Conservation (phyloP, 2,888 invertebrate genomes). For the Boloria selene region DNA sequence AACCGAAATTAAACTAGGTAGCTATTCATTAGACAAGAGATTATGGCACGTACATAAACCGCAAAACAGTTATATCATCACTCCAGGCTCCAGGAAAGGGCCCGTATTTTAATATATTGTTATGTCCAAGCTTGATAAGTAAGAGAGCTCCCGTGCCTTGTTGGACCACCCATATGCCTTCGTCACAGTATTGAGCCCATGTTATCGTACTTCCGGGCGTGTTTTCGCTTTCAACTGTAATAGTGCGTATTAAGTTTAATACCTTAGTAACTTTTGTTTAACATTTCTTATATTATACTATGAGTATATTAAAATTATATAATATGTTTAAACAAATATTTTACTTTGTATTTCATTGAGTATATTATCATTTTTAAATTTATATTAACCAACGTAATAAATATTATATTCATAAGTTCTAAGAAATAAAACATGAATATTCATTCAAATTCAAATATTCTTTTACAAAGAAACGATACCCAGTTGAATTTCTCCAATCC, state of each 20-base stretch:
- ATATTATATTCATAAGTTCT: no score
- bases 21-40: neutral
- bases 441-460: neutral
- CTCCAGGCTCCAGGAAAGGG: conserved; percentile 71
- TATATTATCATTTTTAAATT: no score
- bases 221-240: conserved; percentile 67
- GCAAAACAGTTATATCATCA: conserved; percentile 62
- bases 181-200: conserved; percentile 69
- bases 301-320: no score
- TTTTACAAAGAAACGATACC: conserved; percentile 62
- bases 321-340: no score
- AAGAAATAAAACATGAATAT: no score
- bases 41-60: conserved; percentile 60
- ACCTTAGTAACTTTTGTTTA: neutral
- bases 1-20: neutral
- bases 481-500: conserved; percentile 83
- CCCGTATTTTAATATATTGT: conserved; percentile 67
- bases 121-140: conserved; percentile 58
- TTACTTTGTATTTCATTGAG: no score
- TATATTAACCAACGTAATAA: no score
- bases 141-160: conserved; percentile 67
- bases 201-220: conserved; percentile 65
- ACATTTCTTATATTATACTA: no score
- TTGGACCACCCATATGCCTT: conserved; percentile 71
- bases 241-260: neutral